Conservation (phyloP, 2,113 vertebrate genomes). For the Sminthopsis crassicaudata region DNA sequence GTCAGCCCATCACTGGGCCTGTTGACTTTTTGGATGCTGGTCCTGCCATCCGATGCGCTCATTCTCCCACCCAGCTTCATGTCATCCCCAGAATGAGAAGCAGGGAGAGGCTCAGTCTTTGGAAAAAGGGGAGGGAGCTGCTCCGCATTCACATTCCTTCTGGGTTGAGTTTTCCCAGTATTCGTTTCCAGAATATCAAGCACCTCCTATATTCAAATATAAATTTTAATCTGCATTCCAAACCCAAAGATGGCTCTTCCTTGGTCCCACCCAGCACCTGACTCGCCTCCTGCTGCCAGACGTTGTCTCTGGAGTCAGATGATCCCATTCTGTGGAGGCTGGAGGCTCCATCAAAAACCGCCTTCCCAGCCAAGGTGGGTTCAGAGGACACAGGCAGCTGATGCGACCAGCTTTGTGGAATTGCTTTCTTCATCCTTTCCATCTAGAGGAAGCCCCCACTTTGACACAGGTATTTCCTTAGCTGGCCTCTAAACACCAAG, state of each 20-base stretch:
- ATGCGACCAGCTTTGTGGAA: background rate
- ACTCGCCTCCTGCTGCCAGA: background rate
- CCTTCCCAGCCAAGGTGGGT: background rate
- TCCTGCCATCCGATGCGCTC: background rate
- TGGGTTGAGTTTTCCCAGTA: background rate
- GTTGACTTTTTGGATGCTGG: background rate
- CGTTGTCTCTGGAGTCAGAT: background rate
- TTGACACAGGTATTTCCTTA: background rate
- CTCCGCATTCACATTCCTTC: background rate
- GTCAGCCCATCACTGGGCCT: background rate
- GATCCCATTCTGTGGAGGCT: background rate
- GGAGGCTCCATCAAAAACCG: background rate
- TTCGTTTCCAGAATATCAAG: background rate
- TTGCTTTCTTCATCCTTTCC: background rate
- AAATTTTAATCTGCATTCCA: background rate
- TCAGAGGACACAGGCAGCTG: background rate
- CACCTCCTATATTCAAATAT: background rate
- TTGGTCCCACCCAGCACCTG: background rate
- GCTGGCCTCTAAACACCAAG: background rate
- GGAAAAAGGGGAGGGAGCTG: constrained; percentile 3
- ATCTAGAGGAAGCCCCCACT: background rate
- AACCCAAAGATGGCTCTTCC: background rate
- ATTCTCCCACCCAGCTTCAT: background rate
- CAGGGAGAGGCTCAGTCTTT: background rate
- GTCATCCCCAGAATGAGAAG: background rate